These are phyloP conservation scores for Xiphorhynchus erythropygius DNA, from an alignment of 2,797 vertebrate genomes.

Conservation along the genomic window DNA sequence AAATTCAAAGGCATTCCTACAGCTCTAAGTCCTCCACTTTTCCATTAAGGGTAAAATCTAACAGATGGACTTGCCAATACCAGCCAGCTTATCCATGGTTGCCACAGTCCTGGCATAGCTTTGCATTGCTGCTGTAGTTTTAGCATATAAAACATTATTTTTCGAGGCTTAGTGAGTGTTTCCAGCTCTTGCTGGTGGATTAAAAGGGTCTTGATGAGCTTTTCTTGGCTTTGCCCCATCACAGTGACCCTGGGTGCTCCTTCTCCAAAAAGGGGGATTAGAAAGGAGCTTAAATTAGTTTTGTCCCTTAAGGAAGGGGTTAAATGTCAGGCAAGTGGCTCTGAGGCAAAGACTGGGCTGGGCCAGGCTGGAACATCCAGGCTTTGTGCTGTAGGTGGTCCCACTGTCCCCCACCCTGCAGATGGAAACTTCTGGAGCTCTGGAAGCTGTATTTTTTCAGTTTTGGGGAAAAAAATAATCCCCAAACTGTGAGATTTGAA, in stretches of 20 bases:
- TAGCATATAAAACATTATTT: not conserved
- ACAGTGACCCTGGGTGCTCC: not conserved
- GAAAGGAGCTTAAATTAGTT: not conserved
- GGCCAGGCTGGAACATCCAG: not conserved
- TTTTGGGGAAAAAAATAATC: not conserved
- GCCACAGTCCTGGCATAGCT: fast-evolving
- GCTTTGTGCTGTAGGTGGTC: not conserved
- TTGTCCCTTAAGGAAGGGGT: not conserved
- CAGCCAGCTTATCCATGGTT: not conserved
- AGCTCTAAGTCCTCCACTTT: not conserved
- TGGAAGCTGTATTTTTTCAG: not conserved
- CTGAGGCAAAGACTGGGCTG: not conserved
- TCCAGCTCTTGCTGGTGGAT: not conserved
- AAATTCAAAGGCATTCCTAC: not conserved
- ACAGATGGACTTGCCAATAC: not conserved
- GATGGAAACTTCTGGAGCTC: not conserved
- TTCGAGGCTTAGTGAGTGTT: not conserved
- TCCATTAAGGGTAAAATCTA: not conserved
- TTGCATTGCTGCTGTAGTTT: not conserved
- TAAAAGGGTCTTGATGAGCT: not conserved
- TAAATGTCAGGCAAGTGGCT: not conserved
- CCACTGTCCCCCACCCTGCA: not conserved
- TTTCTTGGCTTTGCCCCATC: not conserved
- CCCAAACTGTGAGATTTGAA: not conserved
- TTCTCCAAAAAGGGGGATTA: not conserved